Evolutionary conservation across 2,797 vertebrate genomes (phyloP), one percentile per base, ranked within the genome.

Genomic region (Craterocephalus amniculus): DNA sequence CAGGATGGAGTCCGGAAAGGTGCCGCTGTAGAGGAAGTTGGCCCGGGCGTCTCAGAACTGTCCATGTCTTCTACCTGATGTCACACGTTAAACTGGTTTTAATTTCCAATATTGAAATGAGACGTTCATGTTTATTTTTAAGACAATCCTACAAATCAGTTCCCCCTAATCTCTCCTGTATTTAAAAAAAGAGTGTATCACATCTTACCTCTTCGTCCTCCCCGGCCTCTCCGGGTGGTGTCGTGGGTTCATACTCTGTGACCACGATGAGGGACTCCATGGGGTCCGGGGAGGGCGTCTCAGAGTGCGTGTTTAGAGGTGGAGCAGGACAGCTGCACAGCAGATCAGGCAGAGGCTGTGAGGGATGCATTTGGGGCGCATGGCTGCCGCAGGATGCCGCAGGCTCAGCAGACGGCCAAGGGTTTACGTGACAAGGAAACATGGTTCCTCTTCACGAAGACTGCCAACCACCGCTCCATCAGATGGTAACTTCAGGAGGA

Each of bases 231-330:
- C 87, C 80, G 0, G 74, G 8, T 0, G 86, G 75, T 48, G 67
- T 86, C 40, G 91, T 93, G 0, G 95, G 84, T 75, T 97, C 96
- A 8, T 95, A 95, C 84, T 99, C 96, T 0, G 96, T 96, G 72
- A 97, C 96, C 88, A 97, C 96, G 0, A 97, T 96, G 83, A 97
- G 94, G 12, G 97, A 97, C 90, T 97, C 97, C 97, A 98, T 99
- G 89, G 93, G 80, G 10, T 91, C 91, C 0, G 88, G 88, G 48
- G 91, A 88, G 14, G 90, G 89, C 18, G 83, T 89, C 20, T 89
- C 87, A 0, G 86, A 79, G 80, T 90, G 84, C 63, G 74, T 35
- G 84, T 78, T 90, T 57, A 84, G 70, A 75, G 85, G 79, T 18
- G 88, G 86, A 58, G 87, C 82, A 2, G 90, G 91, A 74, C 94